A percentile compares a stretch with the other conserved stretches of the same genome.
Evolutionary conservation across 2,888 invertebrate species (phyloP).

Genomic region (Rhynchonema sp.): DNA sequence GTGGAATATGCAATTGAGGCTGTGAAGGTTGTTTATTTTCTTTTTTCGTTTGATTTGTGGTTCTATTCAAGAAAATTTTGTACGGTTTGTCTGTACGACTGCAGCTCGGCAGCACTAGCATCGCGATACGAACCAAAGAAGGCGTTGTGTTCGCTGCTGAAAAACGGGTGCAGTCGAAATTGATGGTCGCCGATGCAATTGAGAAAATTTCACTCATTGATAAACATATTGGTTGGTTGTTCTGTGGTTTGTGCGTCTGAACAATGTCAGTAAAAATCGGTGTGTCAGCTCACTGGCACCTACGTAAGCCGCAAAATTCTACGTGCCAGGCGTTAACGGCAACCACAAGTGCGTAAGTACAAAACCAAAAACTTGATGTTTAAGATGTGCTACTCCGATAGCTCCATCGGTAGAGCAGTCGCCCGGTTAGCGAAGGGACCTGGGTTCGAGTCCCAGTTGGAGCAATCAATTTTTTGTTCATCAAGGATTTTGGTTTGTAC

Average conservation of each 20-base stretch:
- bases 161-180: slow-evolving; percentile 81
- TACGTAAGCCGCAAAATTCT: no score
- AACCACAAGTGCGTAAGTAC: no score
- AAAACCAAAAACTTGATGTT: no score
- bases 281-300: no score
- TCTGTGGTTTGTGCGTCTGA: slow-evolving; percentile 13
- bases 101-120: slow-evolving; percentile 80
- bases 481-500: no score
- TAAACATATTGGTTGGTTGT: slow-evolving; percentile 60
- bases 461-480: neutral
- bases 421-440: no score
- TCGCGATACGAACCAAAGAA: slow-evolving; percentile 85
- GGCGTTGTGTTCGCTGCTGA: slow-evolving; percentile 94
- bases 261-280: neutral
- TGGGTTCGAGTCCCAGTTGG: neutral
- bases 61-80: no score
- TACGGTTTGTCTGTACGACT: slow-evolving; percentile 6
- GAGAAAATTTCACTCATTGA: slow-evolving; percentile 98
- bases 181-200: slow-evolving; percentile 89
- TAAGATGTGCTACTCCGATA: no score
- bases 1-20: slow-evolving; percentile 99
- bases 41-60: no score
- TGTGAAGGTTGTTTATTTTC: slow-evolving; percentile 55
- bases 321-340: no score
- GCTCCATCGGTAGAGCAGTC: no score